Evolutionary conservation across 2,797 vertebrate genomes (phyloP).

Genomic region (Echeneis naucrates): DNA sequence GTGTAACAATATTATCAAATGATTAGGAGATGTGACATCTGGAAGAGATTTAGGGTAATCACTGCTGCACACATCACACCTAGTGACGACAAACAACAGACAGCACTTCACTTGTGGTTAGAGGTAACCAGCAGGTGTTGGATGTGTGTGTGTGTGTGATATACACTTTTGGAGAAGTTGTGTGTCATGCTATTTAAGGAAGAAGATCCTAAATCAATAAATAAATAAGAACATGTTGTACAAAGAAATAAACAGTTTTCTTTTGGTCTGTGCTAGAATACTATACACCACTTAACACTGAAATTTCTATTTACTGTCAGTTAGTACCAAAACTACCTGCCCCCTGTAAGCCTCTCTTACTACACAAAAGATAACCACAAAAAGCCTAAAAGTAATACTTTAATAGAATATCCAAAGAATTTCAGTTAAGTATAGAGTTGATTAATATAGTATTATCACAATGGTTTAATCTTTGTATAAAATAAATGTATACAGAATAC

Average conservation of each 20-base stretch:
- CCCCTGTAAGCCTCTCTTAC: too few relatives aligned
- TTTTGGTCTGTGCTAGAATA: too few relatives aligned
- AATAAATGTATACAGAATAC: not conserved
- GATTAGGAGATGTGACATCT: not conserved
- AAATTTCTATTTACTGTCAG: not conserved
- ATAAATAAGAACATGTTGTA: not conserved
- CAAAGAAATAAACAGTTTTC: not conserved
- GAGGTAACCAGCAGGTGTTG: not conserved
- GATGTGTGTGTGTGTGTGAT: not conserved
- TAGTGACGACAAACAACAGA: conserved; percentile 7
- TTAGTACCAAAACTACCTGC: too few relatives aligned
- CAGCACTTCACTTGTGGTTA: not conserved
- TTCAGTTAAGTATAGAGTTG: not conserved
- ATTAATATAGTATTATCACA: not conserved
- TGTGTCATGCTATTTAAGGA: not conserved
- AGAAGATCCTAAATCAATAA: not conserved
- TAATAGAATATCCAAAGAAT: too few relatives aligned
- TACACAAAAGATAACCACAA: too few relatives aligned
- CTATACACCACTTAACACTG: too few relatives aligned
- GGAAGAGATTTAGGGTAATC: conserved; percentile 6
- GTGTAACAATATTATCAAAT: too few relatives aligned
- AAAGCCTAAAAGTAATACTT: too few relatives aligned
- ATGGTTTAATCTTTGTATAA: not conserved
- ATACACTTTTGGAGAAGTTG: not conserved
- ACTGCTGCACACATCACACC: conserved; percentile 4